A percentile compares a stretch with the other conserved stretches of the same genome.
Conservation (phyloP, 2,113 vertebrate genomes). For the Leptobrachium ailaonicum region DNA sequence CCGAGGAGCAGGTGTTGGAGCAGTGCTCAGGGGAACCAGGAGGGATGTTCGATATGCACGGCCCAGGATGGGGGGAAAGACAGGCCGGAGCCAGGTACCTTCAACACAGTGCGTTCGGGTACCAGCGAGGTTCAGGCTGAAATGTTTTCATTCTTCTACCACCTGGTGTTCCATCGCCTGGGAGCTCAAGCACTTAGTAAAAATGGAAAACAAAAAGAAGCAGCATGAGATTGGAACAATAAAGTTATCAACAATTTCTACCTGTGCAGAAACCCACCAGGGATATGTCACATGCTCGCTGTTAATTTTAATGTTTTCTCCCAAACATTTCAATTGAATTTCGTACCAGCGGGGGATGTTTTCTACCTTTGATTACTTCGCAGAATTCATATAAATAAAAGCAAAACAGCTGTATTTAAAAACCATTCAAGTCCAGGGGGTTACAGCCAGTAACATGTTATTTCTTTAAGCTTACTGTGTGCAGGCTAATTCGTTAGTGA, state of each 20-base stretch:
- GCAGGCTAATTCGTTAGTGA: too few relatives aligned
- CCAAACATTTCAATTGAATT: constrained; percentile 41
- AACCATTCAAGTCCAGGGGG: constrained; percentile 22
- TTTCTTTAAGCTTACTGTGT: constrained; percentile 33
- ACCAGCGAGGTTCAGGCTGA: too few relatives aligned
- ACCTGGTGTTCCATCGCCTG: constrained; percentile 21
- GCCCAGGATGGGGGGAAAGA: too few relatives aligned
- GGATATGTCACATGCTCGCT: not conserved
- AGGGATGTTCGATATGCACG: too few relatives aligned
- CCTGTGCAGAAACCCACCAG: constrained; percentile 3
- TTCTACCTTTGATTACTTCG: constrained; percentile 30
- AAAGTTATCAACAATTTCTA: constrained; percentile 14
- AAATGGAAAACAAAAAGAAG: constrained; percentile 34
- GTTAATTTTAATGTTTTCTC: constrained; percentile 16
- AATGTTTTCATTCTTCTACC: not conserved
- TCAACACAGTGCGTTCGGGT: too few relatives aligned
- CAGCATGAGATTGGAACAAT: constrained; percentile 15
- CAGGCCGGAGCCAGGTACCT: too few relatives aligned
- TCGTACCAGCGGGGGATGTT: constrained; percentile 32
- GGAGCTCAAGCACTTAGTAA: constrained; percentile 23
- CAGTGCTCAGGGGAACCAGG: too few relatives aligned
- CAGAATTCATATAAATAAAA: constrained; percentile 22
- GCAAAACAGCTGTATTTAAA: constrained; percentile 40
- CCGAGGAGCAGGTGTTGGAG: too few relatives aligned
- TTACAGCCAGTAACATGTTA: constrained; percentile 17